Evolutionary conservation across 2,888 invertebrate species (phyloP), one percentile per base, ranked within the genome.

Genomic region (Sarcophaga rosellei): DNA sequence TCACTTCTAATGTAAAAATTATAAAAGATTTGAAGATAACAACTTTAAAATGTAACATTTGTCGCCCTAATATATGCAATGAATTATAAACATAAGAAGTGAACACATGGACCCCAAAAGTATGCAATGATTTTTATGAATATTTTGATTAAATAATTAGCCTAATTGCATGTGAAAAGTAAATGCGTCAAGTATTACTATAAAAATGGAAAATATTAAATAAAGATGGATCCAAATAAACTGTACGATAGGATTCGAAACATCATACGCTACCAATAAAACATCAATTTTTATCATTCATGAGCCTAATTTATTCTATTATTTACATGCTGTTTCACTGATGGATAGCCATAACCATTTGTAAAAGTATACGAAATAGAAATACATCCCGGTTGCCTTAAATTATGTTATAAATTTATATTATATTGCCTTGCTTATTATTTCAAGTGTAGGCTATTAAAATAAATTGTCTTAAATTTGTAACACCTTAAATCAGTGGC

Each of bases 41-140:
- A 83, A 69, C 57, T 74, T 75, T 69, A 59, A 57, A 25, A 59
- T 57, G 25, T n/a, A 74, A 79, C n/a, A 65, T 23, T 57, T 79
- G 69, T 68, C 73, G 73, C 85, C 85, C 68, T 47, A 73, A 77
- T 45, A 72, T 57, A 81, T 85, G 77, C 73, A 73, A 81, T 59
- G 23, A 70, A 74, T 75, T 59, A 20, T 73, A 6, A 21, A 53
- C 12, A 53, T 53, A 17, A 12, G 5, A 15, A 53, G 53, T 59
- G 20, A 10, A n/a, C 35, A n/a, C 61, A 17, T 65, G 65, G 2
- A 17, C 6, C 25, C 25, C 6, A 2, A 59, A 72, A 44, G n/a
- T 17, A n/a, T 23, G 35, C 72, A 72, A 61, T 20, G 57, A 35
- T 20, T 53, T 70, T 70, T 11, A 61, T 61, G 35, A 35, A 35